These are phyloP conservation scores for Caranx ignobilis DNA, from an alignment of 2,113 vertebrate species.

Conservation along the genomic window DNA sequence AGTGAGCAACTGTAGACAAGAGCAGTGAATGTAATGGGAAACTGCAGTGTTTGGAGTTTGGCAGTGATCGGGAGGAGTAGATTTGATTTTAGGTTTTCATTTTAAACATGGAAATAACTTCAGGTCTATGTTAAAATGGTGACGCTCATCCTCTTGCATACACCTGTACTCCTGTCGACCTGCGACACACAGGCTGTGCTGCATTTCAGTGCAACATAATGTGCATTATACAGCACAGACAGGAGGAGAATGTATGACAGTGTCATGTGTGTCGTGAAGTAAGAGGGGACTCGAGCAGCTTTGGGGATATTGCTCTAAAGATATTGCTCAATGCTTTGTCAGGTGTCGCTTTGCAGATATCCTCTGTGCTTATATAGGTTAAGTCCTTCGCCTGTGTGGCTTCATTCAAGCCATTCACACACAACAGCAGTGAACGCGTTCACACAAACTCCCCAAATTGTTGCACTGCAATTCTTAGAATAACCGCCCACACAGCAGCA, in stretches of 20 bases:
- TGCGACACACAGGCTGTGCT: not conserved
- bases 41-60: not conserved
- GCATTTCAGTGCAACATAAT: not conserved
- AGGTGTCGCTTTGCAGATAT: slow-evolving; percentile 12
- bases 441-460: not conserved
- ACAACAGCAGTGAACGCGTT: not conserved
- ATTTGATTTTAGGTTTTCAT: slow-evolving; percentile 2
- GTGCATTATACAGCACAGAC: not conserved
- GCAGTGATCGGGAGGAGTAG: not conserved
- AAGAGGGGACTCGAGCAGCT: not conserved
- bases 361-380: not conserved
- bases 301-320: not conserved
- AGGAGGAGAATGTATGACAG: not conserved
- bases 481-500: not conserved
- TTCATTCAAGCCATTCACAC: not conserved
- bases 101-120: not conserved
- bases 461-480: slow-evolving; percentile 1
- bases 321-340: not conserved
- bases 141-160: not conserved
- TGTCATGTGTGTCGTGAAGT: not conserved
- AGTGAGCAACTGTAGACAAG: slow-evolving; percentile 27
- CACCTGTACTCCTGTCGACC: not conserved
- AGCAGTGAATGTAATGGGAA: not conserved
- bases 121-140: not conserved
- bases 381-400: not conserved